Evolutionary conservation across 2,888 invertebrate species (phyloP).

Genomic region (Camptogramma bilineatum): DNA sequence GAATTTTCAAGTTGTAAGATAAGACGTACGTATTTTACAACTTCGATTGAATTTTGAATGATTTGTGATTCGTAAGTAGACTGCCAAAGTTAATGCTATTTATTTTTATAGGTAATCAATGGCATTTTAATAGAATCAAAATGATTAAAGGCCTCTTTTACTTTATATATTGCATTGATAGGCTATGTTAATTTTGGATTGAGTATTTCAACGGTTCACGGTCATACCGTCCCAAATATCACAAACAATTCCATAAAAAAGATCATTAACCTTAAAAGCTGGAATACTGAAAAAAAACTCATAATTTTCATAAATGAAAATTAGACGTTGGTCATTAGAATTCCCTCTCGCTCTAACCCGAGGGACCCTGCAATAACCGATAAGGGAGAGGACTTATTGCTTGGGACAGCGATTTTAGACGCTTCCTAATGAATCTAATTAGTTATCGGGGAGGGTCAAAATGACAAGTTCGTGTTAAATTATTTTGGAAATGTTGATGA

Average conservation of each 20-base stretch:
- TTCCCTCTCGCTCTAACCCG: constrained; percentile 50
- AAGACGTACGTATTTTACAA: no score
- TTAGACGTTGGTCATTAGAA: constrained; percentile 69
- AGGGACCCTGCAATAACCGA: constrained; percentile 63
- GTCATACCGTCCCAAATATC: constrained; percentile 33
- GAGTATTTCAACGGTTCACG: no score
- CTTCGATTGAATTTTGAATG: no score
- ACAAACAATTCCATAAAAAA: constrained; percentile 41
- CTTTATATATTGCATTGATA: no score
- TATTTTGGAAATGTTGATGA: constrained; percentile 34
- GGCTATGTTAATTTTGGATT: no score
- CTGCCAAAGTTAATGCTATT: no score
- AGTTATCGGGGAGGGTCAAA: constrained; percentile 25
- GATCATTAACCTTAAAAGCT: constrained; percentile 50
- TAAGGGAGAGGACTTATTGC: constrained; percentile 49
- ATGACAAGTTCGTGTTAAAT: constrained; percentile 26
- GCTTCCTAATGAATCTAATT: constrained; percentile 32
- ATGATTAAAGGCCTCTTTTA: no score
- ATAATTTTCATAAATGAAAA: constrained; percentile 73
- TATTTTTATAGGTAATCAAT: no score
- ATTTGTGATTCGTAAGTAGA: no score
- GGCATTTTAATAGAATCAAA: no score
- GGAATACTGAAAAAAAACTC: constrained; percentile 49
- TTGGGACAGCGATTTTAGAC: constrained; percentile 41
- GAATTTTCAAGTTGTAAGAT: no score